Percentiles rank a stretch among this genome's conserved stretches.
phyloP scores from a whole-genome alignment of 2,113 vertebrate genomes.

The Ascaphus truei region DNA sequence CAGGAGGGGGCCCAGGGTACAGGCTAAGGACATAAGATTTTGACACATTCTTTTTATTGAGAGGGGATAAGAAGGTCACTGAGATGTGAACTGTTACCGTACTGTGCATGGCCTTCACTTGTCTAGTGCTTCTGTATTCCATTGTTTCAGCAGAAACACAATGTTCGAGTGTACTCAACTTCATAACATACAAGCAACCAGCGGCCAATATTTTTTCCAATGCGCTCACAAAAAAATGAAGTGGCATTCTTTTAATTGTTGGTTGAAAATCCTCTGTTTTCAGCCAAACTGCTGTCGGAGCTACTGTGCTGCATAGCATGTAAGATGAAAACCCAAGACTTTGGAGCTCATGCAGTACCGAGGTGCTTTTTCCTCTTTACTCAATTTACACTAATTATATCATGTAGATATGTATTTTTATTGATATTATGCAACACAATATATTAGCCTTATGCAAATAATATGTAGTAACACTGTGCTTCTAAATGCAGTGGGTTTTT shows the following conservation, averaged over 20 bases:
- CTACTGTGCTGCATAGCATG: neutral
- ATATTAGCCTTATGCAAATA: too few relatives aligned
- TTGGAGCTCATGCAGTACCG: too few relatives aligned
- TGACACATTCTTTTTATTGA: neutral
- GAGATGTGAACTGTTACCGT: neutral
- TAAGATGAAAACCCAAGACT: too few relatives aligned
- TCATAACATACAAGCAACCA: neutral
- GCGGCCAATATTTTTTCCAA: neutral
- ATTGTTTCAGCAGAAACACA: neutral
- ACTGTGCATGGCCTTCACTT: too few relatives aligned
- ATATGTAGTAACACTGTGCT: too few relatives aligned
- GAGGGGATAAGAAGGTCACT: neutral
- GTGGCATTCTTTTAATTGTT: conserved; percentile 1
- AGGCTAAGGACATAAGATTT: neutral
- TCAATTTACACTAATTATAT: too few relatives aligned
- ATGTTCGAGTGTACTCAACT: too few relatives aligned
- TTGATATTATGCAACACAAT: too few relatives aligned
- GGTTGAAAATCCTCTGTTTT: neutral
- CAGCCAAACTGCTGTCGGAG: neutral
- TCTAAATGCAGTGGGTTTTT: too few relatives aligned
- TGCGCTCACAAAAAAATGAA: too few relatives aligned
- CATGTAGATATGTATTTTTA: too few relatives aligned
- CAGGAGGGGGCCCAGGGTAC: neutral
- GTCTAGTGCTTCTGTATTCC: neutral
- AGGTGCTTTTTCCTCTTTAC: too few relatives aligned